Evolutionary conservation across 2,797 vertebrate genomes (phyloP).

Genomic region (Enteromius treurensis): DNA sequence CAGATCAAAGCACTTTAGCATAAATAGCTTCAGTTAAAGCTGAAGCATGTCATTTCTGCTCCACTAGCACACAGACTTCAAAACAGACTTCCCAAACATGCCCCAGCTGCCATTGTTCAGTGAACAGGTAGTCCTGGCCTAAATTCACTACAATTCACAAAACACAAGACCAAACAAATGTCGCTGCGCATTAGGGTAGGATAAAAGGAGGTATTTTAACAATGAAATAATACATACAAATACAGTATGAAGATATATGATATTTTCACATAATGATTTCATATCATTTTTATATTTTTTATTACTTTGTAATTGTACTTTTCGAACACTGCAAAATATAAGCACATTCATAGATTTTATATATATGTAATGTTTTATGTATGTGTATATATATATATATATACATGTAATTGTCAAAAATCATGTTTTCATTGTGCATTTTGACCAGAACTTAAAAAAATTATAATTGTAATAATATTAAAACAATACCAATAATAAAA

Average conservation of each 20-base stretch:
- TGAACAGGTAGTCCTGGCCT: neutral
- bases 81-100: slow-evolving; percentile 17
- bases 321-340: no score
- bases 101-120: slow-evolving; percentile 12
- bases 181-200: neutral
- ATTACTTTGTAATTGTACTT: no score
- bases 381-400: no score
- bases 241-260: neutral
- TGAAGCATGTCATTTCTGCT: neutral
- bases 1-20: neutral
- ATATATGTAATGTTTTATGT: no score
- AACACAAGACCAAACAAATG: neutral
- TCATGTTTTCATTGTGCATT: no score
- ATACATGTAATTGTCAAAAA: no score
- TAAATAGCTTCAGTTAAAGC: neutral
- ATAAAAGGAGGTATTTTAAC: neutral
- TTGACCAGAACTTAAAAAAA: no score
- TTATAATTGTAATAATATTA: no score
- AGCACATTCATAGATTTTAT: no score
- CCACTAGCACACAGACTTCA: neutral
- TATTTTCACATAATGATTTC: no score
- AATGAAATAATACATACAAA: neutral
- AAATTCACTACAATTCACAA: neutral
- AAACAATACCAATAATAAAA: no score
- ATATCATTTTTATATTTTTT: no score